Base-by-base conservation (phyloP, 2,888 invertebrate genomes). In the Spodoptera picta region DNA sequence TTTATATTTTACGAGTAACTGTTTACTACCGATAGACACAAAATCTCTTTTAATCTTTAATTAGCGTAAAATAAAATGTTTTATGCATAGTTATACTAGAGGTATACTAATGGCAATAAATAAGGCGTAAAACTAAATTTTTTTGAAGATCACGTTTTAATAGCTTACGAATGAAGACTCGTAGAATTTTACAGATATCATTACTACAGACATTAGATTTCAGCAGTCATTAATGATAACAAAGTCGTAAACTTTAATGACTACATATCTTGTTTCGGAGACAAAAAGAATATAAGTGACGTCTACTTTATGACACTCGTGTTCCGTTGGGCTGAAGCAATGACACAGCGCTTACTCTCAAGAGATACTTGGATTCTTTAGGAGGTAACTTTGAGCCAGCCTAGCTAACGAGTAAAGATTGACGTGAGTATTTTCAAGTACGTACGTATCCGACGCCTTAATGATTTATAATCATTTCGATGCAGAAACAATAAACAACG, bases 331-430 rank as follows among this genome's bases (percentile, higher is more conserved):
- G 82, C 71, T 79, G 82, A 85, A 87, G 88, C 90, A 90, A 92
- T 94, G 94, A 94, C 93, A 90, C 90, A 92, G 93, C 94, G 87
- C 83, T 90, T 87, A 90, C 86, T 89, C 82, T 91, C 84, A 88
- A 93, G 92, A 90, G 92, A 92, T 93, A 91, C 93, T 93, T 91
- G 85, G 88, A 89, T 90, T 92, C 92, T 92, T 91, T 90, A 88
- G 85, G 87, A 88, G 88, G 89, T 89, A 87, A 89, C 88, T 90
- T 84, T 83, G 84, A 87, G 84, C 79, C 84, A 77, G 81, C 78
- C 85, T 84, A 85, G 84, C 91, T 93, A 93, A 93, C 92, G 92
- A 93, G 91, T 89, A 83, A 87, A 89, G 89, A 91, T 90, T 90
- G 91, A 91, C 86, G 90, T 80, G 80, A 90, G 90, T 86, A 86